Percentiles rank a stretch among this genome's conserved stretches.
Evolutionary conservation across 2,113 vertebrate genomes (phyloP).

Genomic region (Bubo scandiacus): DNA sequence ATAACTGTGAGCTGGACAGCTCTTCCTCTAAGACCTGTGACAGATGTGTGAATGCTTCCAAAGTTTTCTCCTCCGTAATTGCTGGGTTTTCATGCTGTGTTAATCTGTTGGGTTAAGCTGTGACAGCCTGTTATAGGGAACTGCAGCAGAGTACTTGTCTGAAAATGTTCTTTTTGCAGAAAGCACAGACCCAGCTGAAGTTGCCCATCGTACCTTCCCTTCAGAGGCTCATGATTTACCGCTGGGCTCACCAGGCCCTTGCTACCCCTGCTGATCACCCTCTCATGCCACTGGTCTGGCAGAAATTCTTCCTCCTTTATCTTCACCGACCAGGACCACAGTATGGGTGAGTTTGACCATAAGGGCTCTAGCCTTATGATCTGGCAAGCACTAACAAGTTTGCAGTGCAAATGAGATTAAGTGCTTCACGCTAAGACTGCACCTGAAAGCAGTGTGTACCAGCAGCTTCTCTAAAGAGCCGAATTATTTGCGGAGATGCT

Average conservation of each 20-base stretch:
- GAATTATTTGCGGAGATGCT: neutral
- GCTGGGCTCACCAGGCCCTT: constrained; percentile 94
- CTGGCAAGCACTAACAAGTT: neutral
- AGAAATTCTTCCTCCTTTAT: constrained; percentile 95
- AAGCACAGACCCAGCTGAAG: constrained; percentile 91
- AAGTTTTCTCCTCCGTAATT: neutral
- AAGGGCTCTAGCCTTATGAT: neutral
- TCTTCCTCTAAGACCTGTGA: neutral
- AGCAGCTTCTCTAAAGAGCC: neutral
- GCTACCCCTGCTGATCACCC: constrained; percentile 92
- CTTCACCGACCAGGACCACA: constrained; percentile 93
- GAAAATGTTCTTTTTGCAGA: constrained; percentile 74
- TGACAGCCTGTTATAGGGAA: neutral
- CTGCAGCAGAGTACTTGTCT: neutral
- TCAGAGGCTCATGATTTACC: constrained; percentile 93
- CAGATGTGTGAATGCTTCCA: neutral
- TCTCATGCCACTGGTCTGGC: constrained; percentile 92
- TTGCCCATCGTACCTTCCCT: constrained; percentile 90
- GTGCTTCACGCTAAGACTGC: neutral
- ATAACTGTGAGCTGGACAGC: neutral
- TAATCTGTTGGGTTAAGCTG: neutral
- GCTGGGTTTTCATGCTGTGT: neutral
- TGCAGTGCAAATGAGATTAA: neutral
- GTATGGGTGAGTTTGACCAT: constrained; percentile 82
- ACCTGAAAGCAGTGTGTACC: neutral